Base-by-base conservation (phyloP, 1,140 invertebrate genomes). In the Leptinotarsa texana region DNA sequence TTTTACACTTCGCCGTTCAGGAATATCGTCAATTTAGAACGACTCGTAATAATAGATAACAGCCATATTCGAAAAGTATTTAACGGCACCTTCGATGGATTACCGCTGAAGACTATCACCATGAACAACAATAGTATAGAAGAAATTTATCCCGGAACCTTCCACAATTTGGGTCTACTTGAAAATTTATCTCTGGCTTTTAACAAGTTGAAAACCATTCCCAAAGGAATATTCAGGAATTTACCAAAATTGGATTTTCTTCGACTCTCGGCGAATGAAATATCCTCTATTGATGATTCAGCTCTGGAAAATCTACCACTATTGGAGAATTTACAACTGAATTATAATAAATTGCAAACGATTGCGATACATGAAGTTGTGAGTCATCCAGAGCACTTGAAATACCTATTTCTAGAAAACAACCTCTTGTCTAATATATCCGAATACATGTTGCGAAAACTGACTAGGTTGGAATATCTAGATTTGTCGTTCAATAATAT, bases 401-500 rank as follows among this genome's bases (percentile, higher is more conserved):
- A 72, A 69, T 48, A 18, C 8, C 68, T 79, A 2, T 70, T 42
- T 21, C 62, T 79, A 15, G 57, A 77, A 17, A 49, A 73, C 13
- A 79, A 79, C 48, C 18, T 48, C 3, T 13, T 79, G n/a, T 72
- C 24, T 68, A 71, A 65, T 42, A 77, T 33, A 57, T 73, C 65
- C 67, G 49, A 42, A 42, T 42, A 42, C 33, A 42, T 42, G 8
- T 42, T 42, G 33, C 33, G 8, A 11, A 42, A 42, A 15, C 67
- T 79, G 17, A 13, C 17, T 13, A 75, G 68, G 51, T 69, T 79
- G n/a, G 57, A 68, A 72, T 22, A 74, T 11, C 63, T 79, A 18
- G 71, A 75, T 66, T 42, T 77, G 15, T 61, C n/a, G n/a, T 47
- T 63, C 21, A 79, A 79, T 42, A 17, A 24, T 5, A 75, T 79